Evolutionary conservation across 2,113 vertebrate genomes (phyloP), one percentile per base, ranked within the genome.

Genomic region (Acanthisitta chloris): DNA sequence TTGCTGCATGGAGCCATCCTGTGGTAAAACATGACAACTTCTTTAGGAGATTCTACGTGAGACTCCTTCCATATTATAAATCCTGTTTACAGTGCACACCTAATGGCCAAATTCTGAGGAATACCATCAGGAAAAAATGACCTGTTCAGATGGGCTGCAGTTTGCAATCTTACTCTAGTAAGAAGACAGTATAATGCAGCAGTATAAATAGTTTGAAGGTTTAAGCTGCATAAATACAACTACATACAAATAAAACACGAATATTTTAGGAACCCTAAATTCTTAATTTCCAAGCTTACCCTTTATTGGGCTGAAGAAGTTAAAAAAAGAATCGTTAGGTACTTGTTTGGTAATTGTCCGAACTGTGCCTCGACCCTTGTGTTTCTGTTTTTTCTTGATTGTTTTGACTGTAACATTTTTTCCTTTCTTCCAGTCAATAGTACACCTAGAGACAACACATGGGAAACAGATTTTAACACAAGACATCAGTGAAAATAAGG

Each of bases 321-420:
- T 99, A 98, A 99, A 99, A 97, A 99, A 99, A 7, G 99, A 99
- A 87, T 99, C 99, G 2, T 98, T 99, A 78, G 99, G 99, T 81
- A 99, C 98, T 96, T 99, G 99, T 91, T 99, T 99, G 67, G 99
- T 99, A 95, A 99, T 98, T 3, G 99, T 99, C 67, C 99, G 98
- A 48, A 99, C 98, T 0, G 99, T 99, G 95, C 99, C 99, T 46
- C 99, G 98, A 17, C 99, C 99, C 99, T 99, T 99, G 94, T 99
- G 99, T 78, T 99, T 99, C 98, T 99, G 99, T 73, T 99, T 99
- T 92, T 99, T 99, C 98, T 99, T 99, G 94, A 99, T 99, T 52
- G 98, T 99, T 98, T 99, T 99, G 88, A 99, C 98, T 0, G 99
- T 99, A 58, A 99, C 99, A n/a, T 99, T 99, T 82, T 99, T 99